Conservation (phyloP, 2,888 invertebrate genomes). For the Aspidiotus destructor region DNA sequence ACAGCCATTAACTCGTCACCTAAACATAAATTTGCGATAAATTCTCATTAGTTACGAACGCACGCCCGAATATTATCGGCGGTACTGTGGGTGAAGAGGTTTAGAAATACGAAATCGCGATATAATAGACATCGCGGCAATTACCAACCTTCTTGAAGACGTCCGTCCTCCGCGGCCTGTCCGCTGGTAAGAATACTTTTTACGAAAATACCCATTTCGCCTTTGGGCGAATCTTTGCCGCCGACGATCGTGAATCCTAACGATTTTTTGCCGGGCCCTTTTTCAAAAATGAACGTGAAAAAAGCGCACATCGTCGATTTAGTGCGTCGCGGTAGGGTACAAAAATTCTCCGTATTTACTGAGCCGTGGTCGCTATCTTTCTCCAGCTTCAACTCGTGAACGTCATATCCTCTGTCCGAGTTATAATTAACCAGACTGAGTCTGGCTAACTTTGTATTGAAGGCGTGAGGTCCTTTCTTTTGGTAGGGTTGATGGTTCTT, state of each 20-base stretch:
- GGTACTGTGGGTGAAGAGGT: no score
- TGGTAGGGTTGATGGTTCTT: constrained; percentile 40
- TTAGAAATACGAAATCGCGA: no score
- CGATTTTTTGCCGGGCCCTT: constrained; percentile 71
- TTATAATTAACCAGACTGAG: constrained; percentile 30
- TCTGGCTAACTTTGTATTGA: constrained; percentile 12
- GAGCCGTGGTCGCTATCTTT: constrained; percentile 28
- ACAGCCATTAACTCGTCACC: constrained; percentile 74
- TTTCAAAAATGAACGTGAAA: constrained; percentile 64
- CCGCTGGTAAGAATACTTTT: constrained; percentile 74
- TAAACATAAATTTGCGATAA: constrained; percentile 41
- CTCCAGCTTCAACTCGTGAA: background rate
- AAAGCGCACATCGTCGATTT: constrained; percentile 59
- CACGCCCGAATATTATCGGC: no score
- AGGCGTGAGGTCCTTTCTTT: constrained; percentile 2
- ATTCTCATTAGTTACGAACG: no score
- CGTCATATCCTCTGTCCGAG: constrained; percentile 29
- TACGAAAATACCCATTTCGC: constrained; percentile 75
- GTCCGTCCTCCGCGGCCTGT: constrained; percentile 72
- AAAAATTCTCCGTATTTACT: constrained; percentile 48
- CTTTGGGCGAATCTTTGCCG: constrained; percentile 73
- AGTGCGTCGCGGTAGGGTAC: constrained; percentile 62
- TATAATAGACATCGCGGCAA: background rate
- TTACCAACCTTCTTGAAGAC: constrained; percentile 62
- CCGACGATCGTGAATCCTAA: constrained; percentile 85